phyloP scores from a whole-genome alignment of 2,888 invertebrate species.

The Papilio demoleus region DNA sequence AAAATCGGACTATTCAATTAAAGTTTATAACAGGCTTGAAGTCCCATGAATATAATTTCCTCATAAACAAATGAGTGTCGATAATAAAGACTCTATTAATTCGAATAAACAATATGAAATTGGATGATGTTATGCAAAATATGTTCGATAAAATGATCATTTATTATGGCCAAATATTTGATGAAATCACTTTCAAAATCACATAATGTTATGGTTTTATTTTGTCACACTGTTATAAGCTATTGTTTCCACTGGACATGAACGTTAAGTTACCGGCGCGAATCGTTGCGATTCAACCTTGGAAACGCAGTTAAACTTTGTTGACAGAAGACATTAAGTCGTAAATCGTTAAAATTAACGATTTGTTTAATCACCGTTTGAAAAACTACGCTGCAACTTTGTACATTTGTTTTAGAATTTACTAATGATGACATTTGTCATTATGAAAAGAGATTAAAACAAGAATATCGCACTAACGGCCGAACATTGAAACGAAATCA shows the following conservation, averaged over 20 bases:
- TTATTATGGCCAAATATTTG: background rate
- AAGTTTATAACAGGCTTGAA: no score
- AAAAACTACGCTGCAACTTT: constrained; percentile 19
- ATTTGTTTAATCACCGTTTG: constrained; percentile 1
- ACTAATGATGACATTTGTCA: constrained; percentile 6
- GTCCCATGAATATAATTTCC: background rate
- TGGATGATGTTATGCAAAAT: background rate
- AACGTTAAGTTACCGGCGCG: constrained; percentile 26
- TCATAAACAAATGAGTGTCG: background rate
- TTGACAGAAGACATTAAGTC: constrained; percentile 29
- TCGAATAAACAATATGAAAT: no score
- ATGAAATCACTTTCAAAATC: background rate
- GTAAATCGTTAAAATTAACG: constrained; percentile 28
- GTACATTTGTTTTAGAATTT: constrained; percentile 3
- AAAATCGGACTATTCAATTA: no score
- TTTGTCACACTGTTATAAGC: constrained; percentile 15
- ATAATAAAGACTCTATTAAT: no score
- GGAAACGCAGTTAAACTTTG: constrained; percentile 27
- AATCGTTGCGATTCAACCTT: constrained; percentile 36
- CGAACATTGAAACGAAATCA: background rate
- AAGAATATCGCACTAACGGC: background rate
- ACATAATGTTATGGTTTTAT: background rate
- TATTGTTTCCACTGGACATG: constrained; percentile 24
- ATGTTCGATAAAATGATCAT: background rate
- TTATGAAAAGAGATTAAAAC: background rate